Evolutionary conservation across 2,113 vertebrate genomes (phyloP), one percentile per base, ranked within the genome.

Genomic region (Brachyhypopomus occidentalis): DNA sequence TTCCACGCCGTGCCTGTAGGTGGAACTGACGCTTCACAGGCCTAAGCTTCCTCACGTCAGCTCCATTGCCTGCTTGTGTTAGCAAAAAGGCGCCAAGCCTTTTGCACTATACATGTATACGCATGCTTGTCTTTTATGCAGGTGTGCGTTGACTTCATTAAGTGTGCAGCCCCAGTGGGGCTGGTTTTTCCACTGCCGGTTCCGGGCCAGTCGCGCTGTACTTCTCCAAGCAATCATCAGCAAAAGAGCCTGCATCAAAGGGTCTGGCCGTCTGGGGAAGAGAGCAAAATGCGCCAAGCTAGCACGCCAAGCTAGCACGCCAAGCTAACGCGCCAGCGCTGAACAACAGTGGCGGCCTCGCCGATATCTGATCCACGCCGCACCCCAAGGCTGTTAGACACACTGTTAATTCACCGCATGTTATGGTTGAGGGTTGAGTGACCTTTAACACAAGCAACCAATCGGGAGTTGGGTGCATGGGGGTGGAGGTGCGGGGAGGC

Each of bases 41-140:
- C 30, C 5, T 14, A 36, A 5, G 64, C 16, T 9, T 7, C 64
- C 64, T 52, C 45, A 52, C 64, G 8, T 67, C 64, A 36, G 64
- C 64, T 67, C 16, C 34, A 27, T 36, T 11, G 52, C 19, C 11
- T 22, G 55, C 11, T 75, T 59, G 55, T 59, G 11, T 38, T 75
- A 38, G 20, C 38, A 59, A 60, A 75, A 75, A n/a, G 20, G 22
- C 58, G 55, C 56, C 56, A 59, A 36, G 8, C 20, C 16, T 41
- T 62, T 62, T 75, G 58, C 16, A 1, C 30, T 11, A 59, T 74
- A 41, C 41, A 55, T 74, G 23, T 52, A 52, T 73, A 30, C 56
- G 55, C 58, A 22, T 75, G 58, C 25, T 62, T 41, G 73, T 59
- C 56, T 75, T 75, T 41, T 41, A 75, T 41, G 58, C 7, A 12